Percentiles rank a stretch among this genome's conserved stretches.
phyloP scores from a whole-genome alignment of 1,140 invertebrate genomes.

The Zaprionus africanus region DNA sequence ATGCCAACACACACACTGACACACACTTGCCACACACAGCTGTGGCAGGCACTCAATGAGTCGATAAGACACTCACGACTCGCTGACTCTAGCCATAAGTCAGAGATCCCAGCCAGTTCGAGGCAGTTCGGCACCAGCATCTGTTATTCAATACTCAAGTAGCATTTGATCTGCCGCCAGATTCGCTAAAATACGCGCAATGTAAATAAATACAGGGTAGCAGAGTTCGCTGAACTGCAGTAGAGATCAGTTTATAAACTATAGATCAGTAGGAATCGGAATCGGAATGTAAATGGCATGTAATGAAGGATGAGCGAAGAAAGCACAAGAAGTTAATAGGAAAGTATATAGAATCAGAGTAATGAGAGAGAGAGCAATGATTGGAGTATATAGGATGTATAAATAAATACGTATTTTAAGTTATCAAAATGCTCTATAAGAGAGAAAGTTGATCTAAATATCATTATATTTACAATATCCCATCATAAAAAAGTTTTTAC shows the following conservation, averaged over 20 bases:
- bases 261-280: neutral
- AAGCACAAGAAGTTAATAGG: too few species aligned
- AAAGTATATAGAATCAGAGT: too few species aligned
- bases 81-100: slow-evolving; percentile 9
- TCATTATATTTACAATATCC: too few species aligned
- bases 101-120: neutral
- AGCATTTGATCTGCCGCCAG: neutral
- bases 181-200: neutral
- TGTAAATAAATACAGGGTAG: slow-evolving; percentile 1
- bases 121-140: neutral
- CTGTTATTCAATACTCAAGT: slow-evolving; percentile 1
- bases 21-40: slow-evolving; percentile 23
- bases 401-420: too few species aligned
- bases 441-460: too few species aligned
- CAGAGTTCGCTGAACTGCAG: neutral
- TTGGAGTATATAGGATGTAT: too few species aligned
- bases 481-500: too few species aligned
- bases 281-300: too few species aligned
- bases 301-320: too few species aligned
- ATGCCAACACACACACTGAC: slow-evolving; percentile 23
- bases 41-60: slow-evolving; percentile 36
- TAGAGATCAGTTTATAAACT: neutral
- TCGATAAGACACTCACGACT: slow-evolving; percentile 27
- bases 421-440: too few species aligned
- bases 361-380: too few species aligned